Evolutionary conservation across 2,888 invertebrate species (phyloP).

Genomic region (Geophilus truncorum): DNA sequence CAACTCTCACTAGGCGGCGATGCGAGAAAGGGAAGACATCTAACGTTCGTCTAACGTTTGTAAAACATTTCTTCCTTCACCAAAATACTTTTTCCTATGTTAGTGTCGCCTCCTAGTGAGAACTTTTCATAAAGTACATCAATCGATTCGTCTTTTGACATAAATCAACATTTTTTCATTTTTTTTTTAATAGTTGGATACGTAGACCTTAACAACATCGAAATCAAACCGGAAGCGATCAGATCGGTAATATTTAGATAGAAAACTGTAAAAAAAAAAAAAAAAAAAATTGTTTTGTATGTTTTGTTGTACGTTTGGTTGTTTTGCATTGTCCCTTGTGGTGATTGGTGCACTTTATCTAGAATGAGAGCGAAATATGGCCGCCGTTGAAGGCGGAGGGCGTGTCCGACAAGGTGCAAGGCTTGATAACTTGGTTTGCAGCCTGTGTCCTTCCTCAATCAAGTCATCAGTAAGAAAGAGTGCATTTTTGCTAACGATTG

Average conservation of each 20-base stretch:
- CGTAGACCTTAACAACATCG: constrained; percentile 33
- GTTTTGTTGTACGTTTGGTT: not conserved
- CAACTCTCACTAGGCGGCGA: too few species aligned
- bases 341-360: not conserved
- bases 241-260: constrained; percentile 38
- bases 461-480: not conserved
- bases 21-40: too few species aligned
- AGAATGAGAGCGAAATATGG: not conserved
- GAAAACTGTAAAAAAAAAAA: too few species aligned
- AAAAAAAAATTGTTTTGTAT: not conserved
- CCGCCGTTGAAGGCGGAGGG: not conserved
- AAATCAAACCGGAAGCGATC: constrained; percentile 33
- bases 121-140: too few species aligned
- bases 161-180: too few species aligned
- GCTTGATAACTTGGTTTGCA: constrained; percentile 32
- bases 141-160: too few species aligned
- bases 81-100: too few species aligned
- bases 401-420: constrained; percentile 30
- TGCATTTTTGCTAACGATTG: not conserved
- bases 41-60: too few species aligned
- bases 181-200: too few species aligned
- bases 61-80: too few species aligned
- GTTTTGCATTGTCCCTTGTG: not conserved
- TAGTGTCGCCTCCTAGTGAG: too few species aligned
- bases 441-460: constrained; percentile 8